A percentile compares a stretch with the other conserved stretches of the same genome.
Evolutionary conservation across 2,113 vertebrate species (phyloP).

Genomic region (Seriola quinqueradiata): DNA sequence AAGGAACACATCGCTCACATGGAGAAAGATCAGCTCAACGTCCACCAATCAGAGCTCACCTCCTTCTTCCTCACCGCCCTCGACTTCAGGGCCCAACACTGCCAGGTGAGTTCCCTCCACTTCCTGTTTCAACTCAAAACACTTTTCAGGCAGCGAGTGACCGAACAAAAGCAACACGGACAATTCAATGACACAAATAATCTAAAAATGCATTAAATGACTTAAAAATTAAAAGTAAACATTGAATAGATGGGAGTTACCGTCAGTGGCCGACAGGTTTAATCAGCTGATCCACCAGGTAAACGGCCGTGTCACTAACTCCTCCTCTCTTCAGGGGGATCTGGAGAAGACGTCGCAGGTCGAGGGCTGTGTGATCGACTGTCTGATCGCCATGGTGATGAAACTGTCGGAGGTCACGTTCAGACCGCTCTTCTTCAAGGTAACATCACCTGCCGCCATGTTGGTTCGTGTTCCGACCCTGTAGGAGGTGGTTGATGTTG

Average conservation of each 20-base stretch:
- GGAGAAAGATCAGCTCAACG: constrained; percentile 89
- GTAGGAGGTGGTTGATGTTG: not conserved
- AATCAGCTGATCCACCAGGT: too few species aligned
- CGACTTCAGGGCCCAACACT: constrained; percentile 89
- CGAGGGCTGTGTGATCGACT: constrained; percentile 89
- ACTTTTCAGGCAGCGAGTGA: too few species aligned
- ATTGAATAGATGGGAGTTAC: too few species aligned
- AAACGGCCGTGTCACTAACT: too few species aligned
- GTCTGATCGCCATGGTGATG: constrained; percentile 93
- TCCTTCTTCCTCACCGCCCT: constrained; percentile 92
- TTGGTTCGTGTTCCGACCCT: too few species aligned
- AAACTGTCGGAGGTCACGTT: constrained; percentile 97
- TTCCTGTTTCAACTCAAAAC: too few species aligned
- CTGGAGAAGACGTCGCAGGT: constrained; percentile 86
- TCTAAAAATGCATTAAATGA: too few species aligned
- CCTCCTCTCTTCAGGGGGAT: constrained; percentile 81
- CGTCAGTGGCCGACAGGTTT: too few species aligned
- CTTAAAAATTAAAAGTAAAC: too few species aligned
- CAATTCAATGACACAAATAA: too few species aligned
- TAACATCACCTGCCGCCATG: constrained; percentile 54
- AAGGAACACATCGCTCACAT: constrained; percentile 91
- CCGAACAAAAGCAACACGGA: too few species aligned
- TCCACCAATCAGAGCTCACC: constrained; percentile 93
- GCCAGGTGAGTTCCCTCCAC: constrained; percentile 73
- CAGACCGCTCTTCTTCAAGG: constrained; percentile 98